Evolutionary conservation across 2,888 invertebrate species (phyloP).

Genomic region (Ellobium chinense): DNA sequence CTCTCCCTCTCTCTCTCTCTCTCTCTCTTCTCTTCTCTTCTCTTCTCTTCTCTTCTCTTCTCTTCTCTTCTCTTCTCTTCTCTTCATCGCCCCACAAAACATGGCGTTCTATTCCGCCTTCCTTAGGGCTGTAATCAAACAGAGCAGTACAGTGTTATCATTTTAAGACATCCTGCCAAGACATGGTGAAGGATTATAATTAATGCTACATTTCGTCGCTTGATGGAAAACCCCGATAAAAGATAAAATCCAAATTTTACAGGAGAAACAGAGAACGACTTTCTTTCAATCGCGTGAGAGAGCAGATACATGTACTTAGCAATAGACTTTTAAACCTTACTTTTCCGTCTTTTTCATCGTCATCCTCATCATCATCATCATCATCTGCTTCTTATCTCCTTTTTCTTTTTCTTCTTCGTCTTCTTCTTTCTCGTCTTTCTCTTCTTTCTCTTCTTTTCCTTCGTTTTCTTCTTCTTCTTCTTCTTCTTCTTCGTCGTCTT

Average conservation of each 20-base stretch:
- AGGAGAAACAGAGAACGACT: no score
- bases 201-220: no score
- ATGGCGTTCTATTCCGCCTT: not conserved
- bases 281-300: no score
- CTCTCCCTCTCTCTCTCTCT: not conserved
- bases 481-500: not conserved
- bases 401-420: not conserved
- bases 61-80: not conserved
- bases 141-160: no score
- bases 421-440: not conserved
- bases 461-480: not conserved
- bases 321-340: no score
- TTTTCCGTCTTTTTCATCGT: not conserved
- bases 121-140: no score
- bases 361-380: not conserved
- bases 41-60: not conserved
- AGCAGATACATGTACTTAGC: no score
- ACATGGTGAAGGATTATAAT: no score
- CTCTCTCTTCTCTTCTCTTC: not conserved
- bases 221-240: no score
- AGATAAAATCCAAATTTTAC: no score
- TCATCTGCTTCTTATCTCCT: not conserved
- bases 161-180: no score
- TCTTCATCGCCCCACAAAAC: not conserved
- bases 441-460: no score